Evolutionary conservation across 2,797 vertebrate species (phyloP).

Genomic region (Dicrostonyx torquatus): DNA sequence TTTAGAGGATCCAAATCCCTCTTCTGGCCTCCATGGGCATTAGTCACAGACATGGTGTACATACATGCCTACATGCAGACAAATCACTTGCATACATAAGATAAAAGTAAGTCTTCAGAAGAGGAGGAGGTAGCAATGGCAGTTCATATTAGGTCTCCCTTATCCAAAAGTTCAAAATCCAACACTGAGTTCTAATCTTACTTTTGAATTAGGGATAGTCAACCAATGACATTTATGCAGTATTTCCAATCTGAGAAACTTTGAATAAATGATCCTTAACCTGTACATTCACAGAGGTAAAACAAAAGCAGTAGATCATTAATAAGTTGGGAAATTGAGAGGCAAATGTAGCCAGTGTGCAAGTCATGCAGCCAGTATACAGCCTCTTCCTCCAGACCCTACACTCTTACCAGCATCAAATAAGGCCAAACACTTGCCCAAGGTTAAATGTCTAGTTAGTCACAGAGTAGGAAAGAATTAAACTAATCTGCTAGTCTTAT

Average conservation of each 20-base stretch:
- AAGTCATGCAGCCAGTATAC: neutral
- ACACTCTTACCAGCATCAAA: rapidly evolving
- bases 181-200: neutral
- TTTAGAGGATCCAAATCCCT: neutral
- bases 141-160: neutral
- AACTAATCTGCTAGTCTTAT: neutral
- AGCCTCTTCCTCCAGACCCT: neutral
- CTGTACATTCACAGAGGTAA: neutral
- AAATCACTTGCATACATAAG: neutral
- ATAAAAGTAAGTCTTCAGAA: neutral
- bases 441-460: no score
- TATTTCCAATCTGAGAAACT: neutral
- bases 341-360: neutral
- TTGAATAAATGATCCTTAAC: neutral
- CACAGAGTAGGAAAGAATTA: neutral
- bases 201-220: neutral
- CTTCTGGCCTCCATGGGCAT: neutral
- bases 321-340: neutral
- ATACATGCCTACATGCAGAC: neutral
- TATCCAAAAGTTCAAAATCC: neutral
- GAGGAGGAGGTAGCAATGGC: neutral
- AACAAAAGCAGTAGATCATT: neutral
- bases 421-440: neutral
- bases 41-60: neutral
- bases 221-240: neutral